A percentile compares a stretch with the other conserved stretches of the same genome.
Conservation (phyloP, 1,140 invertebrate species). For the Lepidurus packardi region DNA sequence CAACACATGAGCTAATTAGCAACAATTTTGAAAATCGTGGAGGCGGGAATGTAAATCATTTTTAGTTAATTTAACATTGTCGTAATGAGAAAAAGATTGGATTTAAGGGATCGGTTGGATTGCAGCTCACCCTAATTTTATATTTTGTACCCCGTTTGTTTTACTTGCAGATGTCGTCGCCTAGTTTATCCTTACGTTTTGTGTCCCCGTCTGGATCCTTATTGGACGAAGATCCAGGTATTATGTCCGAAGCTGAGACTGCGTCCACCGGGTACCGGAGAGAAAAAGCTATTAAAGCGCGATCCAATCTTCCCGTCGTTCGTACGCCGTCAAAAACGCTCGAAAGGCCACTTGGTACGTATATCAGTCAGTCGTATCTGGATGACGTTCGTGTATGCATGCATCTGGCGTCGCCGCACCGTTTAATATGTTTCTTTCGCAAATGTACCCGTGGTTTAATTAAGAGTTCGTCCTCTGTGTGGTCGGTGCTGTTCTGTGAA, state of each 20-base stretch:
- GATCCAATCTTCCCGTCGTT: slow-evolving; percentile 87
- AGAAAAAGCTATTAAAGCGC: slow-evolving; percentile 67
- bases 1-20: too few relatives aligned
- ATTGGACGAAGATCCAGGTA: slow-evolving; percentile 90
- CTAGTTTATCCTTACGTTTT: neutral
- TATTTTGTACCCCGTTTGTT: neutral
- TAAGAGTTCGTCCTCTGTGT: neutral
- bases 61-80: too few relatives aligned
- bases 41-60: too few relatives aligned
- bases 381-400: neutral
- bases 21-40: too few relatives aligned
- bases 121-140: neutral
- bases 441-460: neutral
- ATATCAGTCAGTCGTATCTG: slow-evolving; percentile 28
- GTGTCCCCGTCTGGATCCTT: slow-evolving; percentile 31
- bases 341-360: slow-evolving; percentile 77
- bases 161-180: slow-evolving; percentile 14
- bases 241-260: slow-evolving; percentile 95
- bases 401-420: neutral
- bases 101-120: too few relatives aligned
- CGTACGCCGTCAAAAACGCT: slow-evolving; percentile 89
- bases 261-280: slow-evolving; percentile 83
- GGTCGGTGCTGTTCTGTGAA: neutral
- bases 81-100: too few relatives aligned
- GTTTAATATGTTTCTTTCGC: neutral